A percentile compares a stretch with the other conserved stretches of the same genome.
These are phyloP conservation scores for Dromococcyx pavoninus DNA, from an alignment of 2,797 vertebrate species.

Conservation along the genomic window DNA sequence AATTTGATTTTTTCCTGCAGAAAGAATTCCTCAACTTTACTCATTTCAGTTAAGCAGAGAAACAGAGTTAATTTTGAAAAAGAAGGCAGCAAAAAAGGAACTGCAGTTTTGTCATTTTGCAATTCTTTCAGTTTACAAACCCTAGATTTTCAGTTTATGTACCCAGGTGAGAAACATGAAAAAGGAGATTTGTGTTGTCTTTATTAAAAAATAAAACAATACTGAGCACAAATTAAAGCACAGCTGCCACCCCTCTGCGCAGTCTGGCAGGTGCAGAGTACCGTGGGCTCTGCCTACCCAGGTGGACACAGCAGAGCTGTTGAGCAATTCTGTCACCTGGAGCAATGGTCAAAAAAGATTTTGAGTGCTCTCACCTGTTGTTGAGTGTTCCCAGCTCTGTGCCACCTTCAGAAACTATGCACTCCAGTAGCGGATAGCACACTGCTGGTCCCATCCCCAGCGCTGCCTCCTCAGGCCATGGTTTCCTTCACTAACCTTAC, in stretches of 20 bases:
- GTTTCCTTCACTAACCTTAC: not conserved
- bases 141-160: not conserved
- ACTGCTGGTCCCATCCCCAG: rapidly evolving
- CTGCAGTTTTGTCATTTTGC: not conserved
- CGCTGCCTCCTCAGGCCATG: rapidly evolving
- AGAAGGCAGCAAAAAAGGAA: not conserved
- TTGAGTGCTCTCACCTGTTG: not conserved
- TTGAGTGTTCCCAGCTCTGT: not conserved
- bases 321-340: not conserved
- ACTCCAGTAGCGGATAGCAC: rapidly evolving
- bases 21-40: constrained; percentile 16
- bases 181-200: not conserved
- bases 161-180: not conserved
- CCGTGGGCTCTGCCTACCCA: no score
- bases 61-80: not conserved
- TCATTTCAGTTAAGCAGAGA: constrained; percentile 28
- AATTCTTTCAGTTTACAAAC: not conserved
- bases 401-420: rapidly evolving
- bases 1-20: constrained; percentile 60
- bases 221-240: rapidly evolving
- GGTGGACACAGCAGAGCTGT: no score
- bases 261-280: rapidly evolving
- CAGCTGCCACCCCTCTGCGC: not conserved
- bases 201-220: not conserved
- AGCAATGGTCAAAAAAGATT: rapidly evolving